phyloP scores from a whole-genome alignment of 2,888 invertebrate genomes.

The Anoncus sp. region DNA sequence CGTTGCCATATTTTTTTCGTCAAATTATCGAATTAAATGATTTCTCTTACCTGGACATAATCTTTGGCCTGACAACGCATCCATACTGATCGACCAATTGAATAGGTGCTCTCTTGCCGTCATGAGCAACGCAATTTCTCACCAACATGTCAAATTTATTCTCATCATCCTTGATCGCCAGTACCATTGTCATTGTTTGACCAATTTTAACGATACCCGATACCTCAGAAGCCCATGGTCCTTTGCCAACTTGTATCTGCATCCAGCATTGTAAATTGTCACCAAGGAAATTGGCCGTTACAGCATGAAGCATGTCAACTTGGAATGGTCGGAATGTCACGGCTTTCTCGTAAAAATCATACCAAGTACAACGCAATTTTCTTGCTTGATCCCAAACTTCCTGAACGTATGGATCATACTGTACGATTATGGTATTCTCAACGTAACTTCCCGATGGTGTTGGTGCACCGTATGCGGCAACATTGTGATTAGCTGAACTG shows the following conservation, averaged over 20 bases:
- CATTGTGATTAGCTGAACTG: slow-evolving; percentile 95
- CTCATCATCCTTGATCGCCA: slow-evolving; percentile 97
- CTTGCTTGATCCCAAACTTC: slow-evolving; percentile 98
- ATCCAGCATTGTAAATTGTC: slow-evolving; percentile 99
- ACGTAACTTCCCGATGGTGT: slow-evolving; percentile 97
- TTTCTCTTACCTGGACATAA: slow-evolving; percentile 90
- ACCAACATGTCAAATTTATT: slow-evolving; percentile 98
- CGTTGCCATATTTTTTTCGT: neutral
- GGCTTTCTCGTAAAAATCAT: slow-evolving; percentile 97
- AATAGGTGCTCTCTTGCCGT: slow-evolving; percentile 96
- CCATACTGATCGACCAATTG: slow-evolving; percentile 97
- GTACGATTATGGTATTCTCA: slow-evolving; percentile 97
- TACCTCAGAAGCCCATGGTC: slow-evolving; percentile 98
- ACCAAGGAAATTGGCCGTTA: slow-evolving; percentile 97
- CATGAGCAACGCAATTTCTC: slow-evolving; percentile 97
- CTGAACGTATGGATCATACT: slow-evolving; percentile 97
- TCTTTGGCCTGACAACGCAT: slow-evolving; percentile 96
- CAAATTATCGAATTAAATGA: neutral
- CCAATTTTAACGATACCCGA: slow-evolving; percentile 98
- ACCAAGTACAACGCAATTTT: slow-evolving; percentile 97
- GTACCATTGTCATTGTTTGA: slow-evolving; percentile 98
- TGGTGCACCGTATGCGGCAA: slow-evolving; percentile 92
- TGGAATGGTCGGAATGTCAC: slow-evolving; percentile 98
- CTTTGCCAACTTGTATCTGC: slow-evolving; percentile 98
- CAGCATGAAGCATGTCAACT: slow-evolving; percentile 97